A percentile compares a stretch with the other conserved stretches of the same genome.
Conservation (phyloP, 2,797 vertebrate species). For the Erithacus rubecula region DNA sequence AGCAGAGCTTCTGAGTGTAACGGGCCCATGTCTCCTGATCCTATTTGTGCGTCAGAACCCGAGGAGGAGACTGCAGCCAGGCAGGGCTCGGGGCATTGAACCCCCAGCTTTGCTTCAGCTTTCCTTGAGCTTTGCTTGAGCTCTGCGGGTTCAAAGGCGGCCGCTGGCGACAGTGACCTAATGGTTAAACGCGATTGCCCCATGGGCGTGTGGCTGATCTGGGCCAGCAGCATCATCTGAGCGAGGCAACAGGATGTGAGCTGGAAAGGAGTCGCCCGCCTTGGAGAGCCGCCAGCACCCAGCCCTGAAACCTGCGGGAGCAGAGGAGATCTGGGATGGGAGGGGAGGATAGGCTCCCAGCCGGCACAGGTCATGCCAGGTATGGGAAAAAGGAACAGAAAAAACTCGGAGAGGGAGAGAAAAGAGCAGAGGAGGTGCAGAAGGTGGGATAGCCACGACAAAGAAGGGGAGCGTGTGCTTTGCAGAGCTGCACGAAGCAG, state of each 20-base stretch:
- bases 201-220: not conserved
- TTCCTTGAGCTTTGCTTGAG: not conserved
- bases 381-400: not conserved
- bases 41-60: not conserved
- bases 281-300: not conserved
- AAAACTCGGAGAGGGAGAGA: not conserved
- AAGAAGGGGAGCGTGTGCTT: not conserved
- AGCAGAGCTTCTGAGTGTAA: not conserved
- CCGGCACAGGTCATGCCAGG: not conserved
- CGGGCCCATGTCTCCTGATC: not conserved
- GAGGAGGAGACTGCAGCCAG: not conserved
- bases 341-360: not conserved
- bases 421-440: not conserved
- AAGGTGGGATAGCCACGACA: not conserved
- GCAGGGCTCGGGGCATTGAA: accelerated
- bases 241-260: slow-evolving; percentile 47
- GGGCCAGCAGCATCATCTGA: not conserved
- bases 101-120: not conserved
- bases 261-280: slow-evolving; percentile 2
- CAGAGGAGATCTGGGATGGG: not conserved
- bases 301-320: slow-evolving; percentile 37
- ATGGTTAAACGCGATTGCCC: not conserved
- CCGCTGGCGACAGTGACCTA: not conserved
- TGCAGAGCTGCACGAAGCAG: not conserved
- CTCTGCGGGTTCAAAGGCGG: not conserved